Evolutionary conservation across 2,797 vertebrate genomes (phyloP).

Genomic region (Hoplostethus atlanticus): DNA sequence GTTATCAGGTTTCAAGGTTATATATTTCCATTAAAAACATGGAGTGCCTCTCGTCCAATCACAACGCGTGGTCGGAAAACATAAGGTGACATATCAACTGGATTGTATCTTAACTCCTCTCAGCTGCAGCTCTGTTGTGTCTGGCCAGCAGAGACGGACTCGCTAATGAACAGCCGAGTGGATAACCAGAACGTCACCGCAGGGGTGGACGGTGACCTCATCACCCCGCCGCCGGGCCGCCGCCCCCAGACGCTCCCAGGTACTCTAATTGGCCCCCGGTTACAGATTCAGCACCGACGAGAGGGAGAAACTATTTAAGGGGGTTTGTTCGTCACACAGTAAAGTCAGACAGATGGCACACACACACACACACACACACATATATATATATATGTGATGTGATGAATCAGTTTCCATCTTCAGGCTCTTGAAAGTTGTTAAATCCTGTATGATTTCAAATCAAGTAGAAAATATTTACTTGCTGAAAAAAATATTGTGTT

Average conservation of each 20-base stretch:
- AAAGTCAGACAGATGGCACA: background rate
- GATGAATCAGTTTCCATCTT: no score
- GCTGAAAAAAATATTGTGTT: no score
- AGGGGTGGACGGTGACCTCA: background rate
- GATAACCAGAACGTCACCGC: constrained; percentile 9
- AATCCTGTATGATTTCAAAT: no score
- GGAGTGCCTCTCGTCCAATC: no score
- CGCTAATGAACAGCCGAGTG: background rate
- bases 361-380: background rate
- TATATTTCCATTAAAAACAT: no score
- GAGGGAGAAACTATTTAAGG: background rate
- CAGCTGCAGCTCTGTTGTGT: background rate
- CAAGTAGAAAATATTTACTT: no score
- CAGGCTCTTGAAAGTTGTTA: no score
- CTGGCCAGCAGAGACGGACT: constrained; percentile 25
- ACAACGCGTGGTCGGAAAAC: no score
- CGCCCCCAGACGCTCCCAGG: constrained; percentile 22
- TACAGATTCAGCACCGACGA: background rate
- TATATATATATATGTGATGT: no score
- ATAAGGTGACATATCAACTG: no score
- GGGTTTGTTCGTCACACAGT: background rate
- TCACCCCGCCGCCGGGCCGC: background rate
- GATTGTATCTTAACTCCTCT: no score
- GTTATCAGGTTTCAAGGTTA: no score
- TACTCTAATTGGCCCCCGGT: constrained; percentile 34